Percentiles rank a stretch among this genome's conserved stretches.
phyloP scores from a whole-genome alignment of 2,888 invertebrate genomes.

The Drosophila pegasa region DNA sequence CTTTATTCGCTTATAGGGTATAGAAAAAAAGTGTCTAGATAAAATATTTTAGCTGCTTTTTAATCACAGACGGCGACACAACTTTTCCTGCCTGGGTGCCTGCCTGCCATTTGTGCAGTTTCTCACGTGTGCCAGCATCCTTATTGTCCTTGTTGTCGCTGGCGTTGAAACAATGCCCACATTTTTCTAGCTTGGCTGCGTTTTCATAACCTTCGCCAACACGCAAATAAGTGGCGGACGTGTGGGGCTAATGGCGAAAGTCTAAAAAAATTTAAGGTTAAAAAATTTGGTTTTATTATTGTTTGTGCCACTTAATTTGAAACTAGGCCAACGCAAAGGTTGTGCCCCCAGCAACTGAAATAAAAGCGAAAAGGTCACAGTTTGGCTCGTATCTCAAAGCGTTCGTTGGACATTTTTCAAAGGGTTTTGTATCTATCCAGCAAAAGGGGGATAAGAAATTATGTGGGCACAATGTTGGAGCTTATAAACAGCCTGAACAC shows the following conservation, averaged over 20 bases:
- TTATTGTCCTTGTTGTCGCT: slow-evolving; percentile 40
- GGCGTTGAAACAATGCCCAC: slow-evolving; percentile 59
- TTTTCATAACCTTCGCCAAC: slow-evolving; percentile 57
- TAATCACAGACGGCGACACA: slow-evolving; percentile 68
- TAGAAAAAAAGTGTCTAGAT: not conserved
- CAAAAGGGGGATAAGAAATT: slow-evolving; percentile 1
- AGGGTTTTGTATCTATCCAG: slow-evolving; percentile 19
- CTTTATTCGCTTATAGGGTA: not conserved
- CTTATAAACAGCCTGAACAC: not conserved
- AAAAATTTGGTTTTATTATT: slow-evolving; percentile 51
- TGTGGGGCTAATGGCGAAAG: not conserved
- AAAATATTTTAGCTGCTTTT: slow-evolving; percentile 50
- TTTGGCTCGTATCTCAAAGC: slow-evolving; percentile 8
- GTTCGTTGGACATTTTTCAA: slow-evolving; percentile 11
- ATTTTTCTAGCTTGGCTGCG: slow-evolving; percentile 52
- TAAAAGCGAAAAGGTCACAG: slow-evolving; percentile 31
- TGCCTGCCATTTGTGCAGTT: slow-evolving; percentile 56
- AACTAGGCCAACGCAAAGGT: slow-evolving; percentile 63
- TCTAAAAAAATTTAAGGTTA: slow-evolving; percentile 62
- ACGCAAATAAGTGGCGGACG: slow-evolving; percentile 26
- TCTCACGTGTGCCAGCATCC: slow-evolving; percentile 62
- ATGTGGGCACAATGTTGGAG: not conserved
- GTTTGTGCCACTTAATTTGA: slow-evolving; percentile 62
- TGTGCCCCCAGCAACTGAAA: slow-evolving; percentile 25
- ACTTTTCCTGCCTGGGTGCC: slow-evolving; percentile 45